Evolutionary conservation across 2,113 vertebrate species (phyloP).

Genomic region (Microtus pennsylvanicus): DNA sequence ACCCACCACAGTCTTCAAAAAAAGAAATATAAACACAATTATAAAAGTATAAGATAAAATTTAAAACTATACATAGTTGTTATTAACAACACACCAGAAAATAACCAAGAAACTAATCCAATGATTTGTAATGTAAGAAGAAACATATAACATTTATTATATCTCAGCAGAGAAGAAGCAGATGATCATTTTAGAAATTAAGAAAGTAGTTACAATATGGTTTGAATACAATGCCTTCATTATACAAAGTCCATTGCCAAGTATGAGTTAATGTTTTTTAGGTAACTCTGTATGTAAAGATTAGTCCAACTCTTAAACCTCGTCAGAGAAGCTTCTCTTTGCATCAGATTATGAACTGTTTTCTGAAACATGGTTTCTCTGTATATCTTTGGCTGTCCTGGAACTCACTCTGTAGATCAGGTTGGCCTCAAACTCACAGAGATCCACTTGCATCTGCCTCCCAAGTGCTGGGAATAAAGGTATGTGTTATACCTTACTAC

Average conservation of each 20-base stretch:
- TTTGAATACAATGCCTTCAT: not conserved
- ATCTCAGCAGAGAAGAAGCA: not conserved
- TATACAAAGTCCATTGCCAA: not conserved
- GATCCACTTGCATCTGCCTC: too few relatives aligned
- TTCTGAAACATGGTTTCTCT: too few relatives aligned
- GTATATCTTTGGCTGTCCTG: too few relatives aligned
- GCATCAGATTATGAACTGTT: not conserved
- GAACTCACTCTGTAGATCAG: too few relatives aligned
- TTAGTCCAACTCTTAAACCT: not conserved
- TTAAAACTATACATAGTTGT: not conserved
- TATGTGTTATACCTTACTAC: too few relatives aligned
- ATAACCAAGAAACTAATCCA: not conserved
- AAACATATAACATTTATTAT: not conserved
- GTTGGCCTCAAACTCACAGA: too few relatives aligned
- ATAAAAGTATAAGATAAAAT: not conserved
- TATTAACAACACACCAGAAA: not conserved
- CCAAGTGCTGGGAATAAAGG: too few relatives aligned
- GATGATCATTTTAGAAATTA: not conserved
- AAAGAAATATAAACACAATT: not conserved
- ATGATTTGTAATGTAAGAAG: not conserved
- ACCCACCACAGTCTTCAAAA: too few relatives aligned
- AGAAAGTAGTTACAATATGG: not conserved
- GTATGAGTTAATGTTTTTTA: not conserved
- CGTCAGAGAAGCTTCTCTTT: not conserved
- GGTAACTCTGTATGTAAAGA: not conserved